A percentile compares a stretch with the other conserved stretches of the same genome.
Evolutionary conservation across 2,797 vertebrate species (phyloP).

Genomic region (Gastrophryne carolinensis): DNA sequence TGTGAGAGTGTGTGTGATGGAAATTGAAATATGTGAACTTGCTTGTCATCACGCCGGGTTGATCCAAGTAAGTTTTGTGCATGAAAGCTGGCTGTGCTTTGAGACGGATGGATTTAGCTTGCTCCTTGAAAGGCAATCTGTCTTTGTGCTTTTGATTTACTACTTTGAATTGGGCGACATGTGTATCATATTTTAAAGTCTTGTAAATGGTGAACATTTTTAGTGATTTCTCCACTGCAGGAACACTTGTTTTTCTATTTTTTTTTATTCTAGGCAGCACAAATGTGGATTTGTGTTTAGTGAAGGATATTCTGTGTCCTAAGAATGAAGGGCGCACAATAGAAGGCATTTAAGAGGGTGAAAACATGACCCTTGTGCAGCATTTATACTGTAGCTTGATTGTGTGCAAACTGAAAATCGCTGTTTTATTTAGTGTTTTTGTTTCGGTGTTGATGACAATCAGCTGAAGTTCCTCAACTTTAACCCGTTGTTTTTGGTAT

Average conservation of each 20-base stretch:
- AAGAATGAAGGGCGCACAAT: background rate
- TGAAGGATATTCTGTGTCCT: background rate
- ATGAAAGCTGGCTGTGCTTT: background rate
- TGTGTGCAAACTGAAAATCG: too few species aligned
- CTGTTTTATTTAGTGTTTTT: background rate
- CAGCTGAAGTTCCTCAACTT: background rate
- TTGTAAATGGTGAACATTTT: background rate
- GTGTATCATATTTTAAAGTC: background rate
- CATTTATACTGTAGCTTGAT: too few species aligned
- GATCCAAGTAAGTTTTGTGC: background rate
- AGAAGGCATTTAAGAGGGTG: background rate
- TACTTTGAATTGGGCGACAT: background rate
- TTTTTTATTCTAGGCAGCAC: too few species aligned
- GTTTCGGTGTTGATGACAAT: background rate
- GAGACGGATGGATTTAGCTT: background rate
- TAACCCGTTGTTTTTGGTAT: background rate
- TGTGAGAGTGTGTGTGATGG: background rate
- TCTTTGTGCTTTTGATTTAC: background rate
- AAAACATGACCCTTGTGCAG: background rate
- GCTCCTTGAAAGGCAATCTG: background rate
- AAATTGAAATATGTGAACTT: conserved; percentile 18
- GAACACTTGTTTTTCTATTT: too few species aligned
- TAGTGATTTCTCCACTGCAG: too few species aligned
- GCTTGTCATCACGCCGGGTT: background rate
- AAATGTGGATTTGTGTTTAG: background rate